phyloP scores from a whole-genome alignment of 2,888 invertebrate genomes.

The Lepas anatifera region DNA sequence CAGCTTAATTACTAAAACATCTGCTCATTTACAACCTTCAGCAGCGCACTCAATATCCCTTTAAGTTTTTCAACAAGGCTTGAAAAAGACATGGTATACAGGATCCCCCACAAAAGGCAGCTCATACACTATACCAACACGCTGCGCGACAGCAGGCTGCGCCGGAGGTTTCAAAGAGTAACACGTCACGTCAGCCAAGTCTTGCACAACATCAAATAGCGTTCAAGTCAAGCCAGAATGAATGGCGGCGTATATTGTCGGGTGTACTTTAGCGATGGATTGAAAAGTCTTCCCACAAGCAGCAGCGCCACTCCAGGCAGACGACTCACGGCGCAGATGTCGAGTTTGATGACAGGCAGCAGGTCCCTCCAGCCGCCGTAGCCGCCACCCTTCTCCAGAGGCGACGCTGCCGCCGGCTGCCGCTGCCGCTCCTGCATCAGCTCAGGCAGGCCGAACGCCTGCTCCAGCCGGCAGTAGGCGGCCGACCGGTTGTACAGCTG shows the following conservation, averaged over 20 bases:
- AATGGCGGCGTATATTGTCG: neutral
- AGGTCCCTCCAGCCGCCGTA: constrained; percentile 81
- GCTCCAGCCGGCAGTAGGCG: constrained; percentile 73
- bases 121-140: no score
- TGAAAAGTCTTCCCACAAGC: neutral
- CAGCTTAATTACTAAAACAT: no score
- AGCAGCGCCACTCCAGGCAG: neutral
- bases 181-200: constrained; percentile 26
- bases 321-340: constrained; percentile 61
- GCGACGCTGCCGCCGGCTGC: constrained; percentile 12
- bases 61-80: no score
- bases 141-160: no score
- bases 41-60: no score
- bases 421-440: constrained; percentile 46
- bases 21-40: no score
- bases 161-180: no score
- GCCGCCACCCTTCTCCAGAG: neutral
- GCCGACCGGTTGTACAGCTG: constrained; percentile 89
- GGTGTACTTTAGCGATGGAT: neutral
- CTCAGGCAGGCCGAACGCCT: constrained; percentile 70
- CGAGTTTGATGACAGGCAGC: constrained; percentile 90
- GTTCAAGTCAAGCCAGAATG: neutral
- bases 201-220: neutral
- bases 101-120: no score
- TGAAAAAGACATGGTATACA: no score